Evolutionary conservation across 2,113 vertebrate genomes (phyloP).

Genomic region (Hucho hucho): DNA sequence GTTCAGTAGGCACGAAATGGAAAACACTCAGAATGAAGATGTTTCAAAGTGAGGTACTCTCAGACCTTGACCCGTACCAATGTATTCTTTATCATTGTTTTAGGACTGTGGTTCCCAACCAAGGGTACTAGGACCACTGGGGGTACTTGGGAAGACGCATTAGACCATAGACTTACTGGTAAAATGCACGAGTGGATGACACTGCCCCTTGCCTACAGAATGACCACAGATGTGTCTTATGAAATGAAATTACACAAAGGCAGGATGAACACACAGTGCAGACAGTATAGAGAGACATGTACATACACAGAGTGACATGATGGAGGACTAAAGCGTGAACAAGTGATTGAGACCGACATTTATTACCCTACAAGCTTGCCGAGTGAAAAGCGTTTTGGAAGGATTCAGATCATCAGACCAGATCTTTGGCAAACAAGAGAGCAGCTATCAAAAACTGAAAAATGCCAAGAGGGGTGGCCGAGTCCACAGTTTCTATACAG

Average conservation of each 20-base stretch:
- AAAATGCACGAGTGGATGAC: too few species aligned
- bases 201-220: background rate
- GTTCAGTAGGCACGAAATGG: too few species aligned
- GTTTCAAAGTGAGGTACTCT: too few species aligned
- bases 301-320: slow-evolving; percentile 12
- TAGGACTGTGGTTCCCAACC: too few species aligned
- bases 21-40: too few species aligned
- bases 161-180: too few species aligned
- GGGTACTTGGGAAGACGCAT: too few species aligned
- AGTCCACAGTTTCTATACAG: slow-evolving; percentile 82
- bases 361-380: slow-evolving; percentile 86
- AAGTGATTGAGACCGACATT: slow-evolving; percentile 78
- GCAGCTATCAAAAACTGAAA: slow-evolving; percentile 83
- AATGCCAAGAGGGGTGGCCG: slow-evolving; percentile 74
- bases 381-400: slow-evolving; percentile 78
- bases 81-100: too few species aligned
- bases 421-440: slow-evolving; percentile 91
- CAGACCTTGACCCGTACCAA: too few species aligned
- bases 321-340: slow-evolving; percentile 22
- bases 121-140: too few species aligned
- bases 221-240: background rate
- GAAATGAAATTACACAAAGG: background rate
- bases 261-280: background rate
- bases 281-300: background rate
- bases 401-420: slow-evolving; percentile 70